Evolutionary conservation across 2,888 invertebrate genomes (phyloP), one percentile per base, ranked within the genome.

Genomic region (Ischnura elegans): DNA sequence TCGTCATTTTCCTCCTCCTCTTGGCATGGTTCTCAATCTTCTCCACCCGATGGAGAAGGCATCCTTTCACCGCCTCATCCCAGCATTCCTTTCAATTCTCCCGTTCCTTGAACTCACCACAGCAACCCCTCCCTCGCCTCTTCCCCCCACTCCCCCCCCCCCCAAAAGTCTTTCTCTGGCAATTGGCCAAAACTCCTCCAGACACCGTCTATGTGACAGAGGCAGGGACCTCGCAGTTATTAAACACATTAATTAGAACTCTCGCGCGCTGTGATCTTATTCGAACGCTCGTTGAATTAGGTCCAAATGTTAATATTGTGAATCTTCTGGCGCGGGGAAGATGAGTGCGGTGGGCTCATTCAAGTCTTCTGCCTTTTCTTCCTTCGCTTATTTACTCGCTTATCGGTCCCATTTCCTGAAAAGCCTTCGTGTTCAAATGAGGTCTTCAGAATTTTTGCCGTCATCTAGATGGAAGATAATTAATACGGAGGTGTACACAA

Each of bases 171-270:
- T 19, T 21, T 29, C 51, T 36, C 51, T 87, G 87, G 87, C 55
- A 55, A 87, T 87, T 29, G 55, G 87, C 55, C 87, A 55, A 42
- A 55, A 10, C 19, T 87, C 36, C 55, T 13, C 51, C 13, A 13
- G 87, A 55, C 87, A 55, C 55, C 51, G 16, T 36, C 87, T 87
- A 16, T 5, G 42, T 87, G 42, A 19, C 55, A 29, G 55, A 42
- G 16, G 25, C 29, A n/a, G 55, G 43, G 36, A 19, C 36, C 76
- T 76, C 36, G 51, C 51, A 21, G n/a, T 36, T 51, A 87, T 87
- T 87, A 87, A 87, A 51, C 55, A 87, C 42, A 25, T 55, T 51
- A 87, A 87, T 87, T 87, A 87, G 61, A 87, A 42, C n/a, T 21
- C 25, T 55, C 36, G 29, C 42, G 51, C 87, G 6, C 55, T 16